phyloP scores from a whole-genome alignment of 1,140 invertebrate genomes.

The Drosophila dunni region DNA sequence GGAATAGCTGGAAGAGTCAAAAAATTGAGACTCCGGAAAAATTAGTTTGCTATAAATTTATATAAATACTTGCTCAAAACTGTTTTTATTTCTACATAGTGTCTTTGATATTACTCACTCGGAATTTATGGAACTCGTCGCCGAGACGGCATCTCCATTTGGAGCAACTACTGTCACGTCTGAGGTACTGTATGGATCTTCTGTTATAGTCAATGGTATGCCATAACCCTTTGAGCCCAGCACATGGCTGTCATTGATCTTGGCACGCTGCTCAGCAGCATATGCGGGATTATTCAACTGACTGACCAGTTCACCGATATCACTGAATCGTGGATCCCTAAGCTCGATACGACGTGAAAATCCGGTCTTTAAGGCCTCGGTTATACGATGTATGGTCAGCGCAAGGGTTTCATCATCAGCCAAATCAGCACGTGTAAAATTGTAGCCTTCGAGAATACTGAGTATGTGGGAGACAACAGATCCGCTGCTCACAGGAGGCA shows the following conservation, averaged over 20 bases:
- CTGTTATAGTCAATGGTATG: too few relatives aligned
- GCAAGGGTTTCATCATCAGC: background rate
- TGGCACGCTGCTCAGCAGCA: conserved; percentile 2
- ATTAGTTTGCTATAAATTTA: background rate
- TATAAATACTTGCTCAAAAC: too few relatives aligned
- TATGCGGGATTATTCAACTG: background rate
- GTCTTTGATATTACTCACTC: background rate
- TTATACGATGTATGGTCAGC: background rate
- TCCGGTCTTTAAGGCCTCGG: conserved; percentile 1
- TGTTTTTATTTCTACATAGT: too few relatives aligned
- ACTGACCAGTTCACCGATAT: background rate
- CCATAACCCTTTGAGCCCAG: background rate
- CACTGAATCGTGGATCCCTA: background rate
- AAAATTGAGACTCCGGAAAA: background rate
- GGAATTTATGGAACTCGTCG: conserved; percentile 6
- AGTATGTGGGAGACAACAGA: background rate
- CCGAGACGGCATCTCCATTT: conserved; percentile 5
- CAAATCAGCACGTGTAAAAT: background rate
- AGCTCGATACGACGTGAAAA: background rate
- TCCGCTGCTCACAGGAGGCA: conserved; percentile 5
- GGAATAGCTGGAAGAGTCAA: background rate
- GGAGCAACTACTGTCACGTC: background rate
- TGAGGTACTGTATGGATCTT: background rate
- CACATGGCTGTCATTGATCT: conserved; percentile 2
- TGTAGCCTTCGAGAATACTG: background rate